Percentiles rank a stretch among this genome's conserved stretches.
Conservation (phyloP, 1,140 invertebrate genomes). For the Dinoponera quadriceps region DNA sequence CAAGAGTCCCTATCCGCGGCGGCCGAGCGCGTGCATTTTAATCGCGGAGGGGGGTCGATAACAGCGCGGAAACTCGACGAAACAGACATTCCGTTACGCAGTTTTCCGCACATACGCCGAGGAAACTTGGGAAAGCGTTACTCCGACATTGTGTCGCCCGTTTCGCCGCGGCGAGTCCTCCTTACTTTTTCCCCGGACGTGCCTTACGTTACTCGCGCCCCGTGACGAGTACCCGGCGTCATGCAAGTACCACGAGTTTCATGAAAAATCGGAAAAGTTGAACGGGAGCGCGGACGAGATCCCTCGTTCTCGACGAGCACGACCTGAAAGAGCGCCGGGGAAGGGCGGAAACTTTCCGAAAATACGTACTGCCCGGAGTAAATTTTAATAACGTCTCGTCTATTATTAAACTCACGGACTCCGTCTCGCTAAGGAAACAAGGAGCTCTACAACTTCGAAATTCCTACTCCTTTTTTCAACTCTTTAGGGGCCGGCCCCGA, state of each 20-base stretch:
- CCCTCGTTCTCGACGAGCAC: constrained; percentile 13
- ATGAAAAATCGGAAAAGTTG: constrained; percentile 61
- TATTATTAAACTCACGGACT: constrained; percentile 48
- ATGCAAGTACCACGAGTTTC: constrained; percentile 57
- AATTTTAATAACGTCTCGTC: constrained; percentile 55
- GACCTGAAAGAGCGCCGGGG: background rate
- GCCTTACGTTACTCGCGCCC: constrained; percentile 35
- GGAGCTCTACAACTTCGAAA: constrained; percentile 6
- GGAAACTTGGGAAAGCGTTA: background rate
- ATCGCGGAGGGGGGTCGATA: constrained; percentile 33
- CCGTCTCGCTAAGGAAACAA: constrained; percentile 32
- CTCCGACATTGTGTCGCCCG: background rate
- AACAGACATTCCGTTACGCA: constrained; percentile 29
- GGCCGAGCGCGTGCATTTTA: constrained; percentile 37
- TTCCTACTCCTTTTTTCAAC: constrained; percentile 21
- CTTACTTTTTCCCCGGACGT: constrained; percentile 53
- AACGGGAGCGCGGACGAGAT: constrained; percentile 16
- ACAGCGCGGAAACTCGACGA: background rate
- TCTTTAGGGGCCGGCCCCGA: background rate
- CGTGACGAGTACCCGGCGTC: constrained; percentile 22
- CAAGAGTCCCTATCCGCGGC: background rate
- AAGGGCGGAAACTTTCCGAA: constrained; percentile 34
- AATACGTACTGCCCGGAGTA: constrained; percentile 42
- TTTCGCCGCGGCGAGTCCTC: constrained; percentile 34
- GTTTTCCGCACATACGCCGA: background rate